These are phyloP conservation scores for Lathamus discolor DNA, from an alignment of 2,113 vertebrate genomes.

Conservation along the genomic window DNA sequence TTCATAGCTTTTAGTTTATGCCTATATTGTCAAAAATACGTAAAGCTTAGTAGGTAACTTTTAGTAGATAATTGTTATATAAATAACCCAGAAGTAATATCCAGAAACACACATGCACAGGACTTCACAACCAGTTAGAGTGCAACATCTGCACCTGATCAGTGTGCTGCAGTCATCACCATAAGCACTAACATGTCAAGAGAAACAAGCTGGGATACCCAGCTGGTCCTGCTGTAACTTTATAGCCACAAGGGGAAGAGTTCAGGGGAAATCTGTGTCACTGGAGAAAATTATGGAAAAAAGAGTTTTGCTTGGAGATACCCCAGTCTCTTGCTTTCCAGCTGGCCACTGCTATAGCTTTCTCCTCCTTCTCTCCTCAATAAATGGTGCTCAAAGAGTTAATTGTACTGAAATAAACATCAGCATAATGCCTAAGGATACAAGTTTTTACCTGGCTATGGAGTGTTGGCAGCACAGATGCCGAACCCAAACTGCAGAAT, in stretches of 20 bases:
- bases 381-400: constrained; percentile 25
- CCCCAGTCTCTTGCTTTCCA: not conserved
- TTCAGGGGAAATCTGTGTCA: not conserved
- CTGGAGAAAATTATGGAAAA: not conserved
- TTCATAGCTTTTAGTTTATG: not conserved
- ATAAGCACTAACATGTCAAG: not conserved
- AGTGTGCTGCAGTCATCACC: not conserved
- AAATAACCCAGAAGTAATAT: not conserved
- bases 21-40: not conserved
- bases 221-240: not conserved
- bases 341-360: not conserved
- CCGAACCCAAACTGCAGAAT: constrained; percentile 60
- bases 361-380: not conserved
- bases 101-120: not conserved
- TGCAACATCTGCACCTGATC: not conserved
- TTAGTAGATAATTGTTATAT: not conserved
- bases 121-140: not conserved
- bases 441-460: constrained; percentile 53
- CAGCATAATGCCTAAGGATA: constrained; percentile 54
- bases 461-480: constrained; percentile 50
- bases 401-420: constrained; percentile 65
- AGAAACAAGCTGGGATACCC: not conserved
- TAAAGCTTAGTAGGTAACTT: not conserved
- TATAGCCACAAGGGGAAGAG: not conserved
- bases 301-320: not conserved